Evolutionary conservation across 2,113 vertebrate species (phyloP), one percentile per base, ranked within the genome.

Genomic region (Albula goreensis): DNA sequence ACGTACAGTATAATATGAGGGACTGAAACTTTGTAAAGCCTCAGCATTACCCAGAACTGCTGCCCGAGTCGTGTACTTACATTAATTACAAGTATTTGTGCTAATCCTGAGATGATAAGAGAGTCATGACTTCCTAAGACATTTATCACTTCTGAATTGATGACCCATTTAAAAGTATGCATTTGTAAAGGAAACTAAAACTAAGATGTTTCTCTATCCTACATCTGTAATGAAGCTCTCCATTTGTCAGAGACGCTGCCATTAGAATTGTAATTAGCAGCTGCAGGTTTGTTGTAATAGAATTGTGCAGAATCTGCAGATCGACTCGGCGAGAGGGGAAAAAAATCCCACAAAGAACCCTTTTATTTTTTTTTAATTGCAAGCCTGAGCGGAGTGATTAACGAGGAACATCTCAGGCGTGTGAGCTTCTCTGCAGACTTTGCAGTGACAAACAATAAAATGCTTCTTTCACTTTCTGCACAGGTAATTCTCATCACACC

Each of bases 81-180:
- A 92, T 93, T 94, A 94, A 95, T 95, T 95, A 94, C 93, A 95
- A 95, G 93, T 94, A 94, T 93, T 92, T 92, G 90, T 91, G 90
- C 93, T 94, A 94, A 96, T 95, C 93, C 95, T 77, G 84, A 60
- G 87, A 88, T 90, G 93, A 95, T 96, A 96, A 96, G 92, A 95
- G 92, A 93, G 93, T 95, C 95, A 95, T 95, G 95, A 95, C 95
- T 95, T 91, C 89, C 90, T 85, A 89, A 94, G 93, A 94, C 93
- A 94, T 95, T 96, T 94, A 94, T 95, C 95, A 94, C 92, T 93
- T 86, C 91, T 88, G 93, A 94, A 95, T 94, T 95, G 94, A 95
- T 94, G 93, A 95, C 94, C 94, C 94, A 94, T 95, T 95, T 95
- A 92, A 89, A 91, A 93, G 89, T 91, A 92, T 88, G 91, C 89